phyloP scores from a whole-genome alignment of 2,113 vertebrate genomes.

The Onychostoma macrolepis region DNA sequence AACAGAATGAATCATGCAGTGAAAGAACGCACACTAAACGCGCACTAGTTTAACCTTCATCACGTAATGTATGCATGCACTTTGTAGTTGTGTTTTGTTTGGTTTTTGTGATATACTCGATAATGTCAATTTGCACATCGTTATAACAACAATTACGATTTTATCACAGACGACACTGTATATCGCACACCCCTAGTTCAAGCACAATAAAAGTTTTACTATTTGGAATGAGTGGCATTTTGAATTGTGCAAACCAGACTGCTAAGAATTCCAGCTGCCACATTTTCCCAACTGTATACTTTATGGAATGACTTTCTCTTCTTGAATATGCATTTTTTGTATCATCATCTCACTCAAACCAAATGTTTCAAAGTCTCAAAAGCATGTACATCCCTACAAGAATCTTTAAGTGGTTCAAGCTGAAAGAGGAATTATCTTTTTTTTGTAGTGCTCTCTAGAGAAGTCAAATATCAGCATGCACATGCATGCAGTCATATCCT shows the following conservation, averaged over 20 bases:
- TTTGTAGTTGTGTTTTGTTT: too few relatives aligned
- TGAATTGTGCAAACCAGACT: neutral
- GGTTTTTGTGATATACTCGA: too few relatives aligned
- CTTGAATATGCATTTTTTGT: neutral
- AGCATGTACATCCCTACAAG: neutral
- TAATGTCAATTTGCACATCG: too few relatives aligned
- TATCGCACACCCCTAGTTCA: neutral
- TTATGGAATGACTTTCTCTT: neutral
- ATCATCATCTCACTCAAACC: neutral
- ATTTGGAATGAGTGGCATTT: neutral
- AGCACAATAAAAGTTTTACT: neutral
- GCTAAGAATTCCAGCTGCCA: neutral
- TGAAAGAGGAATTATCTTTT: constrained; percentile 12
- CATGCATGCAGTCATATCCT: neutral
- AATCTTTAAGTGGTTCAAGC: neutral
- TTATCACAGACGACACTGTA: too few relatives aligned
- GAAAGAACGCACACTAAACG: too few relatives aligned
- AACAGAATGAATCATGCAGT: too few relatives aligned
- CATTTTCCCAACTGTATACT: neutral
- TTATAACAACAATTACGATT: too few relatives aligned
- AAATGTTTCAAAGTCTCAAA: neutral
- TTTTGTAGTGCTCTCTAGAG: neutral
- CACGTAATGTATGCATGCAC: too few relatives aligned
- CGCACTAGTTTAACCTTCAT: too few relatives aligned
- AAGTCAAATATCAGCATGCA: neutral